Base-by-base conservation (phyloP, 2,113 vertebrate genomes). In the Motacilla alba region DNA sequence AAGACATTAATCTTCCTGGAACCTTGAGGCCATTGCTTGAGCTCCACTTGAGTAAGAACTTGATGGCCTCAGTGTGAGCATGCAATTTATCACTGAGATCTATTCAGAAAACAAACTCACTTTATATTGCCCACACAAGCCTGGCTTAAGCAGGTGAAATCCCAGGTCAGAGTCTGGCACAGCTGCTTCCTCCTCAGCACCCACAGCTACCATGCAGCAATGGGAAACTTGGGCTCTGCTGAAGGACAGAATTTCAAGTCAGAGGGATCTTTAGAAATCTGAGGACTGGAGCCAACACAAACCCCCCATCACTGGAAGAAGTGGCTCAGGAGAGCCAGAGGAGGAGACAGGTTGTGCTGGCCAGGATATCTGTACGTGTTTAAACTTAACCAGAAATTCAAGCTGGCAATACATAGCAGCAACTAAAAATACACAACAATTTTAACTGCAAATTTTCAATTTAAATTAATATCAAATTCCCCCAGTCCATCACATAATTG, bases 201-300 rank as follows among this genome's bases (percentile, higher is more conserved):
- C 24, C 5, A 1, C 8, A 19, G 31, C 50, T 41, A 4, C 1
- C 0, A 15, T 3, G 21, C 1, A 6, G 13, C n/a, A 28, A 2
- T 2, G 10, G 0, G 1, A 55, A 66, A 66, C 0, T 16, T 4
- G 41, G 78, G 27, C 21, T 59, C 49, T 82, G 43, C 67, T 73
- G 58, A 56, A n/a, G 0, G 5, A 44, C 47, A 79, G 62, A 87
- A 35, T 47, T 66, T 66, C 24, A 30, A 3, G 21, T 66, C 31
- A 53, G 64, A 44, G 24, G 20, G 19, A 44, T 31, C 19, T 62
- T 39, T 22, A 24, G 66, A 46, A 81, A 55, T 62, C 18, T 15
- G 18, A 84, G 28, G 30, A 10, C 1, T 63, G 13, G 10, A 39
- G 22, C 22, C n/a, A 77, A 30, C 17, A 80, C 35, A 87, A 64